These are phyloP conservation scores for Calephelis perditalis DNA, from an alignment of 2,888 invertebrate genomes.

Conservation along the genomic window DNA sequence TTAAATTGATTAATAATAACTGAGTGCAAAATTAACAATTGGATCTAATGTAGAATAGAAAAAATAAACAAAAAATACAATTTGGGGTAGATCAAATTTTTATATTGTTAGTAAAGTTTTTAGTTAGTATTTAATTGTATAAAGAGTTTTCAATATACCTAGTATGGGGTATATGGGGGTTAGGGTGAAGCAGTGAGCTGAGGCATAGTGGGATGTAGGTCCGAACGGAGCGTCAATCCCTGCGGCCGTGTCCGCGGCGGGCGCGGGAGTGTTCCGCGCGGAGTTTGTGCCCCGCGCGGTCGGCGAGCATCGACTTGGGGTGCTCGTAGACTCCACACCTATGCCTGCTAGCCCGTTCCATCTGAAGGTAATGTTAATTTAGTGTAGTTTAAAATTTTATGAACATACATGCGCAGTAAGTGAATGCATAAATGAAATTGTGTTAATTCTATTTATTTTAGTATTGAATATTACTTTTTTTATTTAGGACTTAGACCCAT, in stretches of 20 bases:
- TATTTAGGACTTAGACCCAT: no score
- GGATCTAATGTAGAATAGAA: no score
- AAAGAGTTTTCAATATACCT: no score
- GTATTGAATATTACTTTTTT: no score
- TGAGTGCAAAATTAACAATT: no score
- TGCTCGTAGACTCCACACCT: slow-evolving; percentile 88
- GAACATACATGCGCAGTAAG: no score
- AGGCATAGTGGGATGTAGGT: slow-evolving; percentile 79
- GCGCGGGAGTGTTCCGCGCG: slow-evolving; percentile 89
- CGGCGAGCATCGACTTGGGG: slow-evolving; percentile 94
- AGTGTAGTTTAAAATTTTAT: neutral
- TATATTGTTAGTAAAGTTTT: no score
- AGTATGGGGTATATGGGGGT: slow-evolving; percentile 15
- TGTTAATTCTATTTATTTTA: neutral
- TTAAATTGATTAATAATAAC: no score
- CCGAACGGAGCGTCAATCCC: slow-evolving; percentile 95
- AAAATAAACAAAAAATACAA: no score
- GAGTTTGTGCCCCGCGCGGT: slow-evolving; percentile 95
- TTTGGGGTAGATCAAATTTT: neutral
- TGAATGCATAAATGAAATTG: no score
- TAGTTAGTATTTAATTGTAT: no score
- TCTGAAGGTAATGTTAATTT: slow-evolving; percentile 80
- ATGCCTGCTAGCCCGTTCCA: slow-evolving; percentile 96
- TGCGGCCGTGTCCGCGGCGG: slow-evolving; percentile 91
- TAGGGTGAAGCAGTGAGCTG: slow-evolving; percentile 62